Percentiles rank a stretch among this genome's conserved stretches.
phyloP scores from a whole-genome alignment of 2,888 invertebrate genomes.

The Mallateleia sp. region DNA sequence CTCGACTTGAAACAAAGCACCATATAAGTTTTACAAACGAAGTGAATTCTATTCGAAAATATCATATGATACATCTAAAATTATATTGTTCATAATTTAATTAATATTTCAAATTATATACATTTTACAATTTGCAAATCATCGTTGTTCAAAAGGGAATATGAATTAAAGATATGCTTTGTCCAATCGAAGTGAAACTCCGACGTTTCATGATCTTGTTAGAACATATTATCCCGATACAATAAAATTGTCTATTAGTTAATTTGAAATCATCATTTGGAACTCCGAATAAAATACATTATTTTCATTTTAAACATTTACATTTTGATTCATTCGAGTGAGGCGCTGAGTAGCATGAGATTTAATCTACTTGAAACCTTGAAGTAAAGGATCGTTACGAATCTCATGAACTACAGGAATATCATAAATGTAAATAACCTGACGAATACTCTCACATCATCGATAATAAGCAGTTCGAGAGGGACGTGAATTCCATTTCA shows the following conservation, averaged over 20 bases:
- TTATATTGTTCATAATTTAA: background rate
- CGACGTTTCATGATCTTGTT: conserved; percentile 52
- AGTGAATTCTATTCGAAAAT: conserved; percentile 1
- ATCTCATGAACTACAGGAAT: conserved; percentile 49
- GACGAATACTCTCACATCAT: conserved; percentile 39
- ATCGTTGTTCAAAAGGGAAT: conserved; percentile 15
- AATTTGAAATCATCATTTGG: background rate
- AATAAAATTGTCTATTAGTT: background rate
- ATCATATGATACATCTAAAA: background rate
- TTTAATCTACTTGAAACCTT: conserved; percentile 48
- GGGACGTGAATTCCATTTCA: conserved; percentile 17
- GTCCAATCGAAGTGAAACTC: conserved; percentile 42
- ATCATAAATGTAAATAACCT: conserved; percentile 61
- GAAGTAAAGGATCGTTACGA: conserved; percentile 22
- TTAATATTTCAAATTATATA: background rate
- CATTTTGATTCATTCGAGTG: conserved; percentile 1
- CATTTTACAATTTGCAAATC: too few species aligned
- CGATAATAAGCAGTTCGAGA: conserved; percentile 55
- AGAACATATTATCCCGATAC: background rate
- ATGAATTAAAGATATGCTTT: conserved; percentile 49
- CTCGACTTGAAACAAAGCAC: conserved; percentile 62
- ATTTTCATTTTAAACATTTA: background rate
- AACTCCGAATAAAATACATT: background rate
- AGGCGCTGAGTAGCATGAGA: background rate
- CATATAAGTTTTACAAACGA: conserved; percentile 24